Evolutionary conservation across 2,797 vertebrate genomes (phyloP), one percentile per base, ranked within the genome.

Genomic region (Distichodus sexfasciatus): DNA sequence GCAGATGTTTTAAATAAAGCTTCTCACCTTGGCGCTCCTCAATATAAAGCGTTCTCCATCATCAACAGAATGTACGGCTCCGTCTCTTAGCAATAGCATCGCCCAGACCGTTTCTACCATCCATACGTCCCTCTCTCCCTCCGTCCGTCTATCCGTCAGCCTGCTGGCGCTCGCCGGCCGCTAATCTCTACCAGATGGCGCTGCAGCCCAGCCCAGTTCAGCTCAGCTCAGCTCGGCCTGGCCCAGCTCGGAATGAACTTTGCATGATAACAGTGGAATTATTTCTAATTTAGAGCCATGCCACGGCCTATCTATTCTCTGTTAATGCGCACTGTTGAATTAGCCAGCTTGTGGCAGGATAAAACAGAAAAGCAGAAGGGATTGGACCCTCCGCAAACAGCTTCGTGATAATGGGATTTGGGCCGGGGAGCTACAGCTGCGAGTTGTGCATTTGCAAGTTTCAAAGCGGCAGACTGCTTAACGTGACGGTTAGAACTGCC

Each of bases 401-500:
- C 15, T 1, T 1, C 65, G 35, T 69, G 47, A 84, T 82, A 82
- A 84, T 81, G 65, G 53, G 82, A 83, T 83, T 82, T 74, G 60
- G 80, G 74, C 79, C 76, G 81, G 83, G 76, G 75, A 58, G 62
- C 69, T 75, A 58, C 75, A 65, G 66, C 72, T 86, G 82, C 88
- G 85, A 71, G 71, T 63, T 61, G 72, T 63, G 71, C 75, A 75
- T 76, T 77, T 66, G 82, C 61, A 77, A 65, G 71, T 72, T 79
- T 83, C 66, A 87, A 69, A 84, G 67, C 85, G 82, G 74, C 29
- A 11, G 77, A 87, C 87, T 87, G 86, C 75, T 76, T 86, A 51
- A 80, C 85, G 87, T 79, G 74, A 86, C 80, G 79, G 77, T 85
- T 88, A 71, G 83, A 78, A 71, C 76, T 70, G 55, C 64, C 72